Base-by-base conservation (phyloP, 2,113 vertebrate species). In the Cyprinodon brontotheroides region DNA sequence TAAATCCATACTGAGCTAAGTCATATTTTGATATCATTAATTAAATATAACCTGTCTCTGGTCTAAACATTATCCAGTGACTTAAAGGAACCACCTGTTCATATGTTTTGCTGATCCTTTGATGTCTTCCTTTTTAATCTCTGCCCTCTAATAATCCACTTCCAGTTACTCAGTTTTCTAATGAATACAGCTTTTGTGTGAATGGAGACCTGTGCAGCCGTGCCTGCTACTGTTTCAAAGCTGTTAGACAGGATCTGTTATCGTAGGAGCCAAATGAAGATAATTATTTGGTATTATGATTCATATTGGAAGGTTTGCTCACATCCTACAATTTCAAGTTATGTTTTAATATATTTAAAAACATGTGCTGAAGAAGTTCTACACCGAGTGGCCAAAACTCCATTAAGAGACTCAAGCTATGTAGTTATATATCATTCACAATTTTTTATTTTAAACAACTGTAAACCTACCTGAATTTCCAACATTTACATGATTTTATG, bases 221-320 rank as follows among this genome's bases (percentile, higher is more conserved):
- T 89, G 82, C 53, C 71, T 47, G 78, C 86, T 92, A 76, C 78
- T 76, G 87, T 93, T 93, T 92, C 89, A 93, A 89, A 89, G 90
- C 80, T 79, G 74, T 85, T 87, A 87, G 89, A 93, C 91, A 76
- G 63, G 37, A 84, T 69, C 87, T 92, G 89, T 93, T 90, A 89
- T 79, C 89, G 70, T 57, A 39, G 48, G 59, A 72, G 57, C 75
- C 72, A 47, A 74, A 65, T 76, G 83, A 82, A 77, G 86, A 85
- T 86, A 90, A 88, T 84, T 78, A 84, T 86, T 74, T 63, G 68
- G 73, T 80, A 77, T 88, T 87, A 76, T 75, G 78, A 72, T 84
- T 77, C 83, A 62, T 84, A 81, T 89, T 68, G 80, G 79, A 86
- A 88, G 86, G 81, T 82, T 88, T 85, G 62, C 61, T 74, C n/a